Percentiles rank a stretch among this genome's conserved stretches.
These are phyloP conservation scores for Elanus axillaris DNA, from an alignment of 2,113 vertebrate genomes.

Conservation along the genomic window DNA sequence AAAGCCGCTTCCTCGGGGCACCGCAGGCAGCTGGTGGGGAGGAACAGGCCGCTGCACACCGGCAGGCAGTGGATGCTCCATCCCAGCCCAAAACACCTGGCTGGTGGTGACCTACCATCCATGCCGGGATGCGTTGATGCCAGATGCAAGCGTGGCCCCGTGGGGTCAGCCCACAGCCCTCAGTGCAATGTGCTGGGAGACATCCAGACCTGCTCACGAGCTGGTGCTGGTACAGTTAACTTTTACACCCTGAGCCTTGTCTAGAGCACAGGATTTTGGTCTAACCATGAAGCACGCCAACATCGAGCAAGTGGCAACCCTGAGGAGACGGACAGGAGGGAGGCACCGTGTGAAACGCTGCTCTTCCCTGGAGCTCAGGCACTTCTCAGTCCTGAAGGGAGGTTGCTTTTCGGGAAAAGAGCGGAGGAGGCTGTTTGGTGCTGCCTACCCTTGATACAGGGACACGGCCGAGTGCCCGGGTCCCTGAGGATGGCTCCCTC, in stretches of 20 bases:
- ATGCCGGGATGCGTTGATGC: no score
- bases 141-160: no score
- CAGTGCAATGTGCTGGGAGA: background rate
- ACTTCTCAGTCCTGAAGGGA: fast-evolving
- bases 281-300: fast-evolving
- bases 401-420: background rate
- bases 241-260: background rate
- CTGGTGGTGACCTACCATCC: no score
- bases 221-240: background rate
- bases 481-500: background rate
- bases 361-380: background rate
- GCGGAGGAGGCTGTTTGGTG: background rate
- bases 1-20: no score
- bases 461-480: fast-evolving
- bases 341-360: background rate
- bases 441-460: background rate
- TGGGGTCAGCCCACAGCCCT: no score
- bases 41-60: no score
- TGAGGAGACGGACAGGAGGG: background rate
- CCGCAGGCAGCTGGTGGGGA: no score
- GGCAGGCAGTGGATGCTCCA: no score
- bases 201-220: background rate
- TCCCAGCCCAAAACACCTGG: no score
- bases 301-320: fast-evolving
- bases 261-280: background rate